A percentile compares a stretch with the other conserved stretches of the same genome.
Evolutionary conservation across 1,140 invertebrate genomes (phyloP).

Genomic region (Pseudomyrmex gracilis): DNA sequence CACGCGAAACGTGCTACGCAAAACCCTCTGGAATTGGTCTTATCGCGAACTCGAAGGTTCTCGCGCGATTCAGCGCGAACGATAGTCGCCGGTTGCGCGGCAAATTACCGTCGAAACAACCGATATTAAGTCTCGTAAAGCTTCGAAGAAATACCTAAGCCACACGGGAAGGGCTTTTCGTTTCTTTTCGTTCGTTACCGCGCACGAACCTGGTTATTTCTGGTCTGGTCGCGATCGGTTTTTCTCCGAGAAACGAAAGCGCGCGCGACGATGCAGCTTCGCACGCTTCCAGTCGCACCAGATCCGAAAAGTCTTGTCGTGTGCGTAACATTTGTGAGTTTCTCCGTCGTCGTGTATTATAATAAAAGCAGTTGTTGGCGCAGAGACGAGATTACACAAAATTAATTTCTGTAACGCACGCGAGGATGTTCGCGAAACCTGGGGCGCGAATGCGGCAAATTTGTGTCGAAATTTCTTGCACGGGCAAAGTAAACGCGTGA

Average conservation of each 20-base stretch:
- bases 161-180: constrained; percentile 69
- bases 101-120: constrained; percentile 81
- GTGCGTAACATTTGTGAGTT: not conserved
- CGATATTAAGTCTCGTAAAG: constrained; percentile 83
- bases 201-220: constrained; percentile 82
- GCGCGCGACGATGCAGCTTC: not conserved
- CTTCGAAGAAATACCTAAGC: constrained; percentile 80
- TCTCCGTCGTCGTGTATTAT: not conserved
- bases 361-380: not conserved
- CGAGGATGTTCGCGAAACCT: not conserved
- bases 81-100: constrained; percentile 29
- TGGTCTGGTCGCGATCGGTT: constrained; percentile 47
- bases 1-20: constrained; percentile 64
- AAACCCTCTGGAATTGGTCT: constrained; percentile 50
- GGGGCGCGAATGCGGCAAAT: not conserved
- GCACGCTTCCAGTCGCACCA: not conserved
- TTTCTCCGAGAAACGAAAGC: not conserved
- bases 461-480: constrained; percentile 14
- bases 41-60: constrained; percentile 56
- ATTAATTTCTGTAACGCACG: too few relatives aligned
- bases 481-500: constrained; percentile 22
- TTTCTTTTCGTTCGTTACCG: constrained; percentile 62
- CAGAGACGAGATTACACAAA: too few relatives aligned
- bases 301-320: too few relatives aligned
- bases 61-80: constrained; percentile 51